Base-by-base conservation (phyloP, 2,888 invertebrate genomes). In the Conistra vaccinii region DNA sequence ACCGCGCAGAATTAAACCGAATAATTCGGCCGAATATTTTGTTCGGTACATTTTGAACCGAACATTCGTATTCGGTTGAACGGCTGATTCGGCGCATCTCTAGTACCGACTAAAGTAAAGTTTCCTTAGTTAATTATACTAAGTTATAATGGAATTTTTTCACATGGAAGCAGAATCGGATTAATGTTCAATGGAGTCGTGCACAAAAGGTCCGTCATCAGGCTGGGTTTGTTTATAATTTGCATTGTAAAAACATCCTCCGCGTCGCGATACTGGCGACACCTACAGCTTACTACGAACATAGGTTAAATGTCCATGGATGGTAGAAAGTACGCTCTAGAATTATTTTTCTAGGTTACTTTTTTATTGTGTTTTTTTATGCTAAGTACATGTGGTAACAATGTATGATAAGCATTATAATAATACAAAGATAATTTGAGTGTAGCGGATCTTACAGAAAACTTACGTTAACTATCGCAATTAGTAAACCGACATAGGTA, bases 171-270 rank as follows among this genome's bases (percentile, higher is more conserved):
- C 42, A 20, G 35, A 61, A 26, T 76, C 81, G 58, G 26, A 65
- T 70, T 42, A 70, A 57, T 42, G 20, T 20, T 39, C 80, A 90
- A 86, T 91, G 95, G 91, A 92, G 53, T 85, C 90, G 78, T 85
- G 74, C 88, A 32, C 87, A 69, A 76, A 85, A 91, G 90, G 92
- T 92, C 94, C 93, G 93, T 93, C 94, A 93, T 93, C 94, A 90
- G 84, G 88, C 87, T 82, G 88, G 91, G 89, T 90, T 93, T 95
- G 95, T 95, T 95, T 95, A 95, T 92, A 95, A 94, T 94, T 92
- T 88, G 91, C 91, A 87, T 90, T 94, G 91, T 95, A 93, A 94
- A 95, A 95, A 96, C 95, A 95, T 95, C 95, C 95, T 95, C 91
- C 85, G 81, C 80, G 81, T 75, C 82, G 90, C 93, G 92, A 94